Percentiles rank a stretch among this genome's conserved stretches.
These are phyloP conservation scores for Urocyon cinereoargenteus DNA, from an alignment of 2,797 vertebrate genomes.

Conservation along the genomic window DNA sequence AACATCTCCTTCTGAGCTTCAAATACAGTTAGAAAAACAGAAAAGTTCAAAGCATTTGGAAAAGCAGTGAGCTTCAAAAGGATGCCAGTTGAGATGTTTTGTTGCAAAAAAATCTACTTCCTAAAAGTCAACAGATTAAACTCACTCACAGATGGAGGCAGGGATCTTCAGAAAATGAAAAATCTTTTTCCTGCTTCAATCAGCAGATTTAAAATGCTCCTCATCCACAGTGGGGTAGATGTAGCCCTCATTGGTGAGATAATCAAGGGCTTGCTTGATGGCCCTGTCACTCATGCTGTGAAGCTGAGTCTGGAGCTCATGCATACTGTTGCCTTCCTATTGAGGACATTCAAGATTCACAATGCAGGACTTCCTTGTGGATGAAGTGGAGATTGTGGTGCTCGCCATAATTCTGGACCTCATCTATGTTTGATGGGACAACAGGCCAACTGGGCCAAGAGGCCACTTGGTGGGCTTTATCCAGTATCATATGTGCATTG, in stretches of 20 bases:
- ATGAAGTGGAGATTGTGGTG: not conserved
- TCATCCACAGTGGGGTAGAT: not conserved
- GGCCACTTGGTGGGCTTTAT: conserved; percentile 72
- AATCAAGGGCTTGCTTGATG: not conserved
- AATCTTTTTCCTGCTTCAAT: not conserved
- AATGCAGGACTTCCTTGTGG: not conserved
- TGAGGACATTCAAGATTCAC: not conserved
- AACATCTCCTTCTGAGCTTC: not conserved
- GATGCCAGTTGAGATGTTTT: not conserved
- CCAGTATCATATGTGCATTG: conserved; percentile 91
- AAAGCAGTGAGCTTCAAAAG: not conserved
- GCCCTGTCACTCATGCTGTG: not conserved
- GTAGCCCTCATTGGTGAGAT: not conserved
- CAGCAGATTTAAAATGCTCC: not conserved
- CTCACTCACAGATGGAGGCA: not conserved
- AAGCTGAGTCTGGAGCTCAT: not conserved
- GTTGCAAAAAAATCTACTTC: conserved; percentile 45
- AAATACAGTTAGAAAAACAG: conserved; percentile 36
- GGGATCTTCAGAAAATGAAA: not conserved
- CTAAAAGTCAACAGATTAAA: conserved; percentile 58
- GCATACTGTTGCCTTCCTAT: not conserved
- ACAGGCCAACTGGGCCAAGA: not conserved
- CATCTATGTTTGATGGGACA: not conserved
- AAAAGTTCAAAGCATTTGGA: conserved; percentile 29
- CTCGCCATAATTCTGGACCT: rapidly evolving